phyloP scores from a whole-genome alignment of 2,113 vertebrate species.

The Xiphorhynchus elegans region DNA sequence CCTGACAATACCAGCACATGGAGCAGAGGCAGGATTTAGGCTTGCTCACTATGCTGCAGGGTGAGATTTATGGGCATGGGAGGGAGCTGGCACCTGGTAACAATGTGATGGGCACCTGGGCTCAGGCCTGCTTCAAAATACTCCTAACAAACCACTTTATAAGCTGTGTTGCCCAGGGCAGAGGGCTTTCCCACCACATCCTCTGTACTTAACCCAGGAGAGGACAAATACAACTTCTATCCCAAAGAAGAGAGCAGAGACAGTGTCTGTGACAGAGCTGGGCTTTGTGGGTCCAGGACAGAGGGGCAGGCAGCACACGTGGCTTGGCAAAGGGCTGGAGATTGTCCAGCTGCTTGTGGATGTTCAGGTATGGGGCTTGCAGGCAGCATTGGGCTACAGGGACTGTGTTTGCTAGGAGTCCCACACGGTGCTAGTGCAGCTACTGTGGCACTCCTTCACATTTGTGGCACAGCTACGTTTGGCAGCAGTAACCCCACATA shows the following conservation, averaged over 20 bases:
- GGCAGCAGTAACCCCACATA: rapidly evolving
- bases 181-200: not conserved
- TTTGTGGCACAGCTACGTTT: not conserved
- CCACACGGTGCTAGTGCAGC: not conserved
- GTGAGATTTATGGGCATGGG: not conserved
- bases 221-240: not conserved
- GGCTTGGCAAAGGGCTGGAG: not conserved
- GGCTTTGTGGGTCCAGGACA: not conserved
- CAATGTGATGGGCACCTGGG: not conserved
- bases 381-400: rapidly evolving
- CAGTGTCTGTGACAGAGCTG: not conserved
- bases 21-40: not conserved
- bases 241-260: not conserved
- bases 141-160: not conserved
- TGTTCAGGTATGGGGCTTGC: not conserved
- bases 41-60: not conserved
- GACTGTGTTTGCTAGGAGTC: rapidly evolving
- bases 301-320: not conserved
- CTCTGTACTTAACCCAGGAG: not conserved
- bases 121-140: not conserved
- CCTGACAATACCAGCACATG: not conserved
- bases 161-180: not conserved
- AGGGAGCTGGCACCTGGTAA: not conserved
- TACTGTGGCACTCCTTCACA: not conserved
- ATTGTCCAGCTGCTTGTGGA: not conserved